These are phyloP conservation scores for Neolamprologus devosi DNA, from an alignment of 2,113 vertebrate species.

Conservation along the genomic window DNA sequence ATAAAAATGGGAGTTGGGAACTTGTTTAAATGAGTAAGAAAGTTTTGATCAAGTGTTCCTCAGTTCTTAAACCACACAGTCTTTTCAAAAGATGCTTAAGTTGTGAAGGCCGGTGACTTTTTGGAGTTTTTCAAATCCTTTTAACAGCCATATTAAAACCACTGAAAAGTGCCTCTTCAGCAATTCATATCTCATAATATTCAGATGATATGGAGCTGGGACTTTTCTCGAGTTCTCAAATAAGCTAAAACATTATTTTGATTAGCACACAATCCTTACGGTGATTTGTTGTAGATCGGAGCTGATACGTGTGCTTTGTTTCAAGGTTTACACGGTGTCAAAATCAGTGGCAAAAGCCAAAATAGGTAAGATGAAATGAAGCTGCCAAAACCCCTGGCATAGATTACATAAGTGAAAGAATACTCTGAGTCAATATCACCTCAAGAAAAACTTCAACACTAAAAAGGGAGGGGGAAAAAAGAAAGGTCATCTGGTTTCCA, in stretches of 20 bases:
- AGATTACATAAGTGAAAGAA: slow-evolving; percentile 59
- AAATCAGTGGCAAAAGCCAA: slow-evolving; percentile 10
- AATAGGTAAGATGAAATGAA: slow-evolving; percentile 27
- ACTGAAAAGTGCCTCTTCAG: neutral
- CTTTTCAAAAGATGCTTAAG: neutral
- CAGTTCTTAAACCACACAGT: neutral
- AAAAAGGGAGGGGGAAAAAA: slow-evolving; percentile 62
- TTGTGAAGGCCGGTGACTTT: neutral
- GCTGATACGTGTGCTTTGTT: neutral
- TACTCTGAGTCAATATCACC: slow-evolving; percentile 46
- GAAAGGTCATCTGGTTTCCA: slow-evolving; percentile 96
- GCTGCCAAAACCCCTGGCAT: slow-evolving; percentile 32
- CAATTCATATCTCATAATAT: neutral
- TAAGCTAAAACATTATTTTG: neutral
- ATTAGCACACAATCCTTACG: neutral
- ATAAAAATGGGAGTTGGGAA: neutral
- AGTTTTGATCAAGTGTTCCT: neutral
- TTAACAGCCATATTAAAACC: neutral
- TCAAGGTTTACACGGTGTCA: neutral
- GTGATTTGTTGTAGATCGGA: neutral
- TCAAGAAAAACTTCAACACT: slow-evolving; percentile 85
- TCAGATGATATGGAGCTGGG: neutral
- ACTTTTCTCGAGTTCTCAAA: neutral
- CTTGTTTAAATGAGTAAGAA: neutral
- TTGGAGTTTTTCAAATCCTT: neutral